These are phyloP conservation scores for Dioctria linearis DNA, from an alignment of 2,888 invertebrate species.

Conservation along the genomic window DNA sequence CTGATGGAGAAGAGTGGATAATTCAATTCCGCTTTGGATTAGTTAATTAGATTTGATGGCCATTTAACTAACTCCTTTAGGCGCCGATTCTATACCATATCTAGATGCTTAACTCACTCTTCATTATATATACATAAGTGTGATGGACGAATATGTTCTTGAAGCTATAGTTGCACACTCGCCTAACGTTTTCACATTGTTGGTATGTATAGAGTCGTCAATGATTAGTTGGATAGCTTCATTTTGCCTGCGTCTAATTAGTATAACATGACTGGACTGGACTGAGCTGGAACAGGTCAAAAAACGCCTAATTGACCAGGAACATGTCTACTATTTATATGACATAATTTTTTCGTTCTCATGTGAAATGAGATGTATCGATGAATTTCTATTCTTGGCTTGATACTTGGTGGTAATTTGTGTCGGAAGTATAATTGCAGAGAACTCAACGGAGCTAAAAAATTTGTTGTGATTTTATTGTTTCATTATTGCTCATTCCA, in stretches of 20 bases:
- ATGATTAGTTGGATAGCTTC: neutral
- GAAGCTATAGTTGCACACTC: neutral
- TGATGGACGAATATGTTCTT: neutral
- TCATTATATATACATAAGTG: neutral
- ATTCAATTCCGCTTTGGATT: conserved; percentile 44
- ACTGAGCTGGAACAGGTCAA: neutral
- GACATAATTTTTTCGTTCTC: neutral
- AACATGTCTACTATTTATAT: no score
- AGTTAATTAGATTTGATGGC: conserved; percentile 45
- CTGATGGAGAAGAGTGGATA: conserved; percentile 33
- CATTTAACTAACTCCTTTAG: conserved; percentile 20
- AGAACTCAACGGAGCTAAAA: neutral
- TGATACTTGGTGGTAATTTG: no score
- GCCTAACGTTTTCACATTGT: neutral
- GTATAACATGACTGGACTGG: neutral
- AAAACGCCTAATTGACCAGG: neutral
- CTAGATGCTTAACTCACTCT: neutral
- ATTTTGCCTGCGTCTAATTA: neutral
- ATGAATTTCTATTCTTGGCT: neutral
- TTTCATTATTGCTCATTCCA: no score
- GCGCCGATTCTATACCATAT: neutral
- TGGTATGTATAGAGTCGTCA: neutral
- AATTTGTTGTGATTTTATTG: neutral
- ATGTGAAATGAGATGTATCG: neutral
- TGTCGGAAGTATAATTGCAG: neutral